Evolutionary conservation across 1,140 invertebrate species (phyloP), one percentile per base, ranked within the genome.

Genomic region (Drosophila melanogaster): DNA sequence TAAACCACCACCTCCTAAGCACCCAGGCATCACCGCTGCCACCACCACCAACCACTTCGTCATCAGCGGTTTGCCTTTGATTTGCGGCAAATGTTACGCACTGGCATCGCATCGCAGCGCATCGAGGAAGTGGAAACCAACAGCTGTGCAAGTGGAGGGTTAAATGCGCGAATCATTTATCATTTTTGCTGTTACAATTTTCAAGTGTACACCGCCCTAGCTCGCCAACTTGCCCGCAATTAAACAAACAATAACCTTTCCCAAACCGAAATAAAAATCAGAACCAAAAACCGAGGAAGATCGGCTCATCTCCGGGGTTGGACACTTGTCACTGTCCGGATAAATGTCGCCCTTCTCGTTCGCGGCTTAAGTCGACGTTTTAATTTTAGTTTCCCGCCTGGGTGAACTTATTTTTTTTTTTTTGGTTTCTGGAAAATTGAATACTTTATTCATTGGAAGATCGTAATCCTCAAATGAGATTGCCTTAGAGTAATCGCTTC

Each of bases 311-410:
- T 30, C 43, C 51, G 64, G 47, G 61, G 49, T 78, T 41, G 76
- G 44, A 66, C 75, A 86, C 86, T 90, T 90, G 86, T 90, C 79
- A 90, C 62, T 90, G 86, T 90, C 81, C 73, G 81, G 81, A 72
- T 90, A 57, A 90, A 46, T 86, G 81, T 90, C 86, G 77, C 70
- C 60, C 62, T 43, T 55, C 54, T 70, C 57, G 60, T 33, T 46
- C 17, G 33, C 65, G 41, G 66, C 77, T 65, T 90, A 90, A 90
- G 79, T 90, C 86, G 86, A 90, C 86, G 81, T 89, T 86, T 90
- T 90, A 86, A 90, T 90, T 90, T 90, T 64, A 69, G 61, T 70
- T 73, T 51, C 50, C 38, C 24, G 11, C 57, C 4, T 17, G 55
- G 55, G 15, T 57, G 54, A 30, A 41, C 33, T 44, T 30, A 0